A percentile compares a stretch with the other conserved stretches of the same genome.
Conservation (phyloP, 2,888 invertebrate species). For the Noctuana brunneofusca region DNA sequence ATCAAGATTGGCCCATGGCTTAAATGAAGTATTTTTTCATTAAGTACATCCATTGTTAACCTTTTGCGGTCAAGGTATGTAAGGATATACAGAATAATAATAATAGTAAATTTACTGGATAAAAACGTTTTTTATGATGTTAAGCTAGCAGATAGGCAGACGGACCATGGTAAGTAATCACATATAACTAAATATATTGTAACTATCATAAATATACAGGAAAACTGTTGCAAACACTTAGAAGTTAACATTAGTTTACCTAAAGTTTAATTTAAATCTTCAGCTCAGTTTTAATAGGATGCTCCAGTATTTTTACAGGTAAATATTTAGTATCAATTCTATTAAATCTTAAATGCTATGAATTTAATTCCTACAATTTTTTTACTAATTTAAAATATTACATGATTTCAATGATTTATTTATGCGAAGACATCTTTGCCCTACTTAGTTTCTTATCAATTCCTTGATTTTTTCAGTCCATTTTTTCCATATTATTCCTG, state of each 20-base stretch:
- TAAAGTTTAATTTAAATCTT: background rate
- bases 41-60: background rate
- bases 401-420: background rate
- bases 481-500: background rate
- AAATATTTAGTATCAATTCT: background rate
- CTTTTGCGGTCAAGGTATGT: background rate
- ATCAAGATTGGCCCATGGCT: background rate
- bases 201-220: too few species aligned
- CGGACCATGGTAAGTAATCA: too few species aligned
- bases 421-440: background rate
- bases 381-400: background rate
- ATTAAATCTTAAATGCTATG: background rate
- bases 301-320: background rate
- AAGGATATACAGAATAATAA: background rate
- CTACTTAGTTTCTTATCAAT: constrained; percentile 16
- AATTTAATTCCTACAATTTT: background rate
- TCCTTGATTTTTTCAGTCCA: constrained; percentile 24
- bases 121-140: too few species aligned
- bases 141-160: too few species aligned
- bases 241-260: background rate
- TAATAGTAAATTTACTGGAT: too few species aligned
- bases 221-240: too few species aligned
- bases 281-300: background rate
- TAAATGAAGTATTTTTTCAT: too few species aligned
- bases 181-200: too few species aligned